These are phyloP conservation scores for Papilio gigon DNA, from an alignment of 2,888 invertebrate species.

Conservation along the genomic window DNA sequence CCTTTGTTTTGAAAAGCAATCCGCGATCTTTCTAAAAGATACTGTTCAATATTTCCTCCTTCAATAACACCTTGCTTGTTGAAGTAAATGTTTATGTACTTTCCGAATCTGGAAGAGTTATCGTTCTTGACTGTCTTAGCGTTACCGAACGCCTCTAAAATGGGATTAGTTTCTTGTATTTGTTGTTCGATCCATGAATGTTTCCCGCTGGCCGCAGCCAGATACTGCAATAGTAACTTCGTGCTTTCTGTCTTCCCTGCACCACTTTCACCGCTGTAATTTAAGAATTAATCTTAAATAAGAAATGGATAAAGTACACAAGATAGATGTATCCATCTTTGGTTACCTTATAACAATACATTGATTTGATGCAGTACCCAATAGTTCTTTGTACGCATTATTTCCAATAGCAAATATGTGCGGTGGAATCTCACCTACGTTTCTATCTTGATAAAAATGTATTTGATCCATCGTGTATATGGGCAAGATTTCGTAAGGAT, in stretches of 20 bases:
- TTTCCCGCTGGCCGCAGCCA: slow-evolving; percentile 96
- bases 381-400: slow-evolving; percentile 92
- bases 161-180: slow-evolving; percentile 97
- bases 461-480: slow-evolving; percentile 96
- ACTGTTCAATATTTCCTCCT: slow-evolving; percentile 97
- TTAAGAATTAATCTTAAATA: background rate
- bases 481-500: slow-evolving; percentile 96
- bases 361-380: slow-evolving; percentile 89
- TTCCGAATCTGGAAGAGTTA: slow-evolving; percentile 97
- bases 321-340: no score
- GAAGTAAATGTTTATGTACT: slow-evolving; percentile 96
- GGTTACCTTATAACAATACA: slow-evolving; percentile 97
- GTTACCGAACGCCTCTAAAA: slow-evolving; percentile 98
- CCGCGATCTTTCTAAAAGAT: slow-evolving; percentile 95
- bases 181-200: slow-evolving; percentile 99
- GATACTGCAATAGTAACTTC: slow-evolving; percentile 95
- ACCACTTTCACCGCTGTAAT: slow-evolving; percentile 94
- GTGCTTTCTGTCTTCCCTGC: slow-evolving; percentile 98
- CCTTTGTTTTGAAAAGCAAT: slow-evolving; percentile 94
- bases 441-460: slow-evolving; percentile 89
- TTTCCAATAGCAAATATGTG: slow-evolving; percentile 98
- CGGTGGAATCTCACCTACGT: slow-evolving; percentile 93
- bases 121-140: slow-evolving; percentile 98
- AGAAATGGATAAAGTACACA: no score
- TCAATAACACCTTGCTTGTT: slow-evolving; percentile 92